Evolutionary conservation across 2,888 invertebrate species (phyloP).

Genomic region (Holacanthella duospinosa): DNA sequence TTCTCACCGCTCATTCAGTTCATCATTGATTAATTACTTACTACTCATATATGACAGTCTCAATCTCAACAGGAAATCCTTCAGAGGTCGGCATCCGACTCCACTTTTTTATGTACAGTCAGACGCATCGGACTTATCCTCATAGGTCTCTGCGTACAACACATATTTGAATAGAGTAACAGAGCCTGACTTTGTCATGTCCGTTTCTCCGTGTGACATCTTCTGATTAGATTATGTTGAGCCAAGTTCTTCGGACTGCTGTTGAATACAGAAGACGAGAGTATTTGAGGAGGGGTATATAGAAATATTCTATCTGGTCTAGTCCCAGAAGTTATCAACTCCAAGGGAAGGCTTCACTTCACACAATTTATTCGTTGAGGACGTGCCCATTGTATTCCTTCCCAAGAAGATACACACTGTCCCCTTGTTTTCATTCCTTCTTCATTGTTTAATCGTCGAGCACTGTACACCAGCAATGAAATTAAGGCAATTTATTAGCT

Average conservation of each 20-base stretch:
- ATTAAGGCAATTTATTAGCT: no score
- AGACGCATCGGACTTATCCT: no score
- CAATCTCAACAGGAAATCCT: background rate
- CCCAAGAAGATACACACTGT: background rate
- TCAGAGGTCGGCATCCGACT: background rate
- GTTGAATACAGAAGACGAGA: background rate
- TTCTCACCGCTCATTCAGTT: background rate
- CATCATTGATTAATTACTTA: background rate
- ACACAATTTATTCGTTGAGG: background rate
- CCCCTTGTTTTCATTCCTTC: no score
- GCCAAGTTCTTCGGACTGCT: background rate
- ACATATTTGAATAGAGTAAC: no score
- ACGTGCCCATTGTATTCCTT: background rate
- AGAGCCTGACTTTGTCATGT: background rate
- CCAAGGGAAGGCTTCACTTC: background rate
- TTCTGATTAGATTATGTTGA: conserved; percentile 1
- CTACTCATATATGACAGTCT: background rate
- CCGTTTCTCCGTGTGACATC: background rate
- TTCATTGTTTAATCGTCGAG: no score
- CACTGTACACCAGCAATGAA: no score
- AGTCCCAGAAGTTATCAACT: background rate
- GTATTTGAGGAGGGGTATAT: no score
- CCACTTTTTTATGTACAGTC: no score
- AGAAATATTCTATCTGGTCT: no score
- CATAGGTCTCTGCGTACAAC: no score